Percentiles rank a stretch among this genome's conserved stretches.
Conservation (phyloP, 2,797 vertebrate species). For the Allenopithecus nigroviridis region DNA sequence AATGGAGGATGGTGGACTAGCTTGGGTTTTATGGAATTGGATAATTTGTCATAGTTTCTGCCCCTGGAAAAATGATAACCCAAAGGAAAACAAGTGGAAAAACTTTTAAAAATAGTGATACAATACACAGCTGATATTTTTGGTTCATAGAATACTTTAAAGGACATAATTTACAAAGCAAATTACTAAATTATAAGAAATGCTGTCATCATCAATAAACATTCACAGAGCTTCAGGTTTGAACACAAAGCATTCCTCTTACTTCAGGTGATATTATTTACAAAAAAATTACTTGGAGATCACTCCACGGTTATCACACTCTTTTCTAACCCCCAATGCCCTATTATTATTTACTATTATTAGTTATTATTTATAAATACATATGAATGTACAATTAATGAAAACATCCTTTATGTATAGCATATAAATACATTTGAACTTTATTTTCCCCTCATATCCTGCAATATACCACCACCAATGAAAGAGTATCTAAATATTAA, state of each 20-base stretch:
- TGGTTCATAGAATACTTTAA: neutral
- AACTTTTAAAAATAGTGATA: constrained; percentile 22
- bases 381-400: neutral
- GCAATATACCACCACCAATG: neutral
- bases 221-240: neutral
- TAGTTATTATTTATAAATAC: neutral
- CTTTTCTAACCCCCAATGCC: neutral
- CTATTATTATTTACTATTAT: neutral
- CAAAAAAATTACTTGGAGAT: neutral
- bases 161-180: neutral
- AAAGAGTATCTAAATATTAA: neutral
- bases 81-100: constrained; percentile 71
- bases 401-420: neutral
- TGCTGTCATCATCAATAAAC: neutral
- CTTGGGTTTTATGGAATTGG: constrained; percentile 74
- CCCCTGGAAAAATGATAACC: constrained; percentile 77
- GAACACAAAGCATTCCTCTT: neutral
- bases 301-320: neutral
- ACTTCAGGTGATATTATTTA: neutral
- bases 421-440: neutral
- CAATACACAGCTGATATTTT: constrained; percentile 21
- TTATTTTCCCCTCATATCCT: neutral
- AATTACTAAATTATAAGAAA: neutral
- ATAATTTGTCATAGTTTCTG: constrained; percentile 82
- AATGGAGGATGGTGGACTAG: constrained; percentile 43